Evolutionary conservation across 2,797 vertebrate species (phyloP).

Genomic region (Etheostoma nigrum): DNA sequence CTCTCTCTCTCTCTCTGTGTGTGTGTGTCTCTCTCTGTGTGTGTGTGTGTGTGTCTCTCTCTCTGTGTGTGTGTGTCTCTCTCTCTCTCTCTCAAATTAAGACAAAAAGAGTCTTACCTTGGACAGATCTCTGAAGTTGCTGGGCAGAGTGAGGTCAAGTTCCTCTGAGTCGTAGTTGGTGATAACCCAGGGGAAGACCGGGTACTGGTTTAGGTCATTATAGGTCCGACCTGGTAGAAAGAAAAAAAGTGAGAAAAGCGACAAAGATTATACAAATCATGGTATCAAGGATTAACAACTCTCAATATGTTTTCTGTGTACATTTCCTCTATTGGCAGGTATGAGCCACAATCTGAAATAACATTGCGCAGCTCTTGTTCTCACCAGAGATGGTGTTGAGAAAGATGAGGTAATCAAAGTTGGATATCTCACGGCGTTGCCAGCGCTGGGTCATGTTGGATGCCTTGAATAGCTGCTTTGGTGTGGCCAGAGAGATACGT

Average conservation of each 20-base stretch:
- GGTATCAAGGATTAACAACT: neutral
- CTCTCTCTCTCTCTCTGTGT: too few relatives aligned
- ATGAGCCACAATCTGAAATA: neutral
- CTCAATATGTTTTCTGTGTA: neutral
- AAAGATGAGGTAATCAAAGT: conserved; percentile 98
- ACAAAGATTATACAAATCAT: neutral
- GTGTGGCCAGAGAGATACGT: conserved; percentile 94
- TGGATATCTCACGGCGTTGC: conserved; percentile 98
- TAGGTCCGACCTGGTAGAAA: conserved; percentile 89
- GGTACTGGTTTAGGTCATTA: conserved; percentile 98
- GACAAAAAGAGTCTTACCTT: conserved; percentile 86
- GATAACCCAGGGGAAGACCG: conserved; percentile 98
- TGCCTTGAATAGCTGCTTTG: conserved; percentile 96
- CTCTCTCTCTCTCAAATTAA: neutral
- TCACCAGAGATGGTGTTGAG: conserved; percentile 92
- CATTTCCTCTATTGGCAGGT: neutral
- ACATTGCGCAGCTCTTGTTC: conserved; percentile 12
- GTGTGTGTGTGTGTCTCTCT: neutral
- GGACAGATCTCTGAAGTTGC: conserved; percentile 98
- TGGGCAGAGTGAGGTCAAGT: conserved; percentile 97
- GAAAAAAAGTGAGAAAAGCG: neutral
- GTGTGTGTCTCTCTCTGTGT: too few relatives aligned
- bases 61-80: too few relatives aligned
- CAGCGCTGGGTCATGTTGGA: conserved; percentile 98
- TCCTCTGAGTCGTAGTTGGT: conserved; percentile 97